Evolutionary conservation across 2,888 invertebrate genomes (phyloP), one percentile per base, ranked within the genome.

Genomic region (Hypercompe scribonia): DNA sequence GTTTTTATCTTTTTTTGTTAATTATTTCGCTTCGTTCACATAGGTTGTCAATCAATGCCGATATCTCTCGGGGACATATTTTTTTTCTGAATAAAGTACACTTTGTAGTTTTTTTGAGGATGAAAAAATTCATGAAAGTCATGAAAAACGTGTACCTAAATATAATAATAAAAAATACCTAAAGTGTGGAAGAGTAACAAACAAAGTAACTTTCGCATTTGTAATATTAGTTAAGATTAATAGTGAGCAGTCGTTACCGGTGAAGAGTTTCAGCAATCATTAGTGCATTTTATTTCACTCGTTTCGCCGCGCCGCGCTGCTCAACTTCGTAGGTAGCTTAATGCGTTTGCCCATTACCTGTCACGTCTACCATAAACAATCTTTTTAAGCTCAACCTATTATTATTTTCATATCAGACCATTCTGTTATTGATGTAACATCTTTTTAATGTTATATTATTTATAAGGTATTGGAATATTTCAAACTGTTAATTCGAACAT

Each of bases 301-400:
- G 86, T 81, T 84, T 83, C 81, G 85, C 83, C 86, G 79, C 82
- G 85, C 84, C 79, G 81, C 81, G 81, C 36, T 31, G n/a, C 68
- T 39, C 84, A 81, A 84, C 85, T 83, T 85, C 81, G 83, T 88
- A 84, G 81, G 79, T 77, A 86, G 88, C 90, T 90, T 92, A 93
- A 94, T 94, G 93, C 91, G 90, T 92, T 93, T 87, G 81, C 84
- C 89, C 92, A 93, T 93, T 93, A 93, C 87, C 89, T 90, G 89
- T 89, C 90, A 91, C 89, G 87, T 89, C 87, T 84, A 82, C 86
- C 83, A 89, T 90, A 86, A 87, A 88, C 86, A 88, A 88, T 90
- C 86, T 85, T 87, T 87, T 86, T 82, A 84, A 78, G 68, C 76
- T 78, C 72, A 78, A 77, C 77, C 76, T 81, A 80, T 85, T 86